phyloP scores from a whole-genome alignment of 2,113 vertebrate genomes.

The Cynoglossus semilaevis region DNA sequence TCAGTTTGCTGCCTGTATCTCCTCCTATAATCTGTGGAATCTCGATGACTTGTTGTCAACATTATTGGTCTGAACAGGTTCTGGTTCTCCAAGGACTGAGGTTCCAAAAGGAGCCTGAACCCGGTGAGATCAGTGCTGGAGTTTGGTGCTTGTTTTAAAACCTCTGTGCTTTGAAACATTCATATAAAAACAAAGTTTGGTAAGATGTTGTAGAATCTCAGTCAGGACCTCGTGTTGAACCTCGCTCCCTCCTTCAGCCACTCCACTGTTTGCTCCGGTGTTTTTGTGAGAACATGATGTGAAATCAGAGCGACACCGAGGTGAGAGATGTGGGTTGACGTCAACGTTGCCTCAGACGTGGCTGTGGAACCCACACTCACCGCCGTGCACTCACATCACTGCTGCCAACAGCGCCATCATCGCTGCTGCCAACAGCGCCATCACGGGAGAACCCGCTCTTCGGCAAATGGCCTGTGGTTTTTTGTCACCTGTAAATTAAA shows the following conservation, averaged over 20 bases:
- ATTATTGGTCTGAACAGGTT: too few relatives aligned
- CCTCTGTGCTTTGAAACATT: too few relatives aligned
- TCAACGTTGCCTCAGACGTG: constrained; percentile 33
- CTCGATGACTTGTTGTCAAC: too few relatives aligned
- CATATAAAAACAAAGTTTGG: too few relatives aligned
- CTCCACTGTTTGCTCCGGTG: constrained; percentile 11
- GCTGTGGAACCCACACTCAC: constrained; percentile 22
- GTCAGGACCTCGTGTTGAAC: too few relatives aligned
- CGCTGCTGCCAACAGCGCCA: neutral
- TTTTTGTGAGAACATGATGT: constrained; percentile 41
- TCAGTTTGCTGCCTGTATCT: too few relatives aligned
- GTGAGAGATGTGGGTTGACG: constrained; percentile 52
- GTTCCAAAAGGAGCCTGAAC: too few relatives aligned
- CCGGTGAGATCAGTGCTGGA: too few relatives aligned
- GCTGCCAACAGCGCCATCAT: constrained; percentile 29
- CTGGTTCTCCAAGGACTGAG: too few relatives aligned
- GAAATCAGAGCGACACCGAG: constrained; percentile 36
- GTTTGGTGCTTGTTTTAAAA: too few relatives aligned
- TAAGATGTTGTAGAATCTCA: too few relatives aligned
- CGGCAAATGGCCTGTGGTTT: constrained; percentile 36
- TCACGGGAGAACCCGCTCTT: constrained; percentile 19
- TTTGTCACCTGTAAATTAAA: constrained; percentile 26
- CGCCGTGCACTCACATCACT: constrained; percentile 21
- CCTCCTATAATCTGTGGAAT: too few relatives aligned
- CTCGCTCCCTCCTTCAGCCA: constrained; percentile 12